Evolutionary conservation across 2,113 vertebrate genomes (phyloP).

Genomic region (Astur gentilis): DNA sequence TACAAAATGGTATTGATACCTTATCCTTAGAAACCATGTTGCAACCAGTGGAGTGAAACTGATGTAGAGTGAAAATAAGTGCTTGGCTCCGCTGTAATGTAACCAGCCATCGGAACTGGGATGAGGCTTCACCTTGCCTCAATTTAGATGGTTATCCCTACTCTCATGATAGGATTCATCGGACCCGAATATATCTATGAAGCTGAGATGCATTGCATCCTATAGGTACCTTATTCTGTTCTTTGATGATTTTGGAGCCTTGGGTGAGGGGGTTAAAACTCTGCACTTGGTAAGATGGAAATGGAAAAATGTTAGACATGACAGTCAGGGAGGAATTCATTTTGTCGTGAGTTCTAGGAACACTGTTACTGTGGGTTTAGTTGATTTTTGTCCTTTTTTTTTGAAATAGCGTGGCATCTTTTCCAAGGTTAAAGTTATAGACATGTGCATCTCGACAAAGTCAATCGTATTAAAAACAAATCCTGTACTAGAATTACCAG

Average conservation of each 20-base stretch:
- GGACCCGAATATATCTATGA: neutral
- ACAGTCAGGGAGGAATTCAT: neutral
- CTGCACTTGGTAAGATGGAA: neutral
- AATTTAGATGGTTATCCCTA: neutral
- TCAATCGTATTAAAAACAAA: constrained; percentile 43
- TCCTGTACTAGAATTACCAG: constrained; percentile 8
- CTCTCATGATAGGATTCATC: neutral
- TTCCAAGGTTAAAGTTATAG: neutral
- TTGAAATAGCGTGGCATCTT: neutral
- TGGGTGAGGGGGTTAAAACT: neutral
- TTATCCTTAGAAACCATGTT: neutral
- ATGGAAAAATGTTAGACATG: neutral
- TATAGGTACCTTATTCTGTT: neutral
- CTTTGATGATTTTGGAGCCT: neutral
- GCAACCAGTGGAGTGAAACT: neutral
- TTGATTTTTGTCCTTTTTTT: neutral
- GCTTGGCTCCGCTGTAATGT: neutral
- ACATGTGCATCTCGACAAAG: neutral
- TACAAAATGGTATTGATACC: neutral
- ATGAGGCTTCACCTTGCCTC: neutral
- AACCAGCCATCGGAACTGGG: neutral
- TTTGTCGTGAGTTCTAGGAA: neutral
- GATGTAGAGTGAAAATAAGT: neutral
- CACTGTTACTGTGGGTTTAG: neutral
- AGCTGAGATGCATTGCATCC: neutral